These are phyloP conservation scores for Zonitis immaculata DNA, from an alignment of 2,888 invertebrate species.

Conservation along the genomic window DNA sequence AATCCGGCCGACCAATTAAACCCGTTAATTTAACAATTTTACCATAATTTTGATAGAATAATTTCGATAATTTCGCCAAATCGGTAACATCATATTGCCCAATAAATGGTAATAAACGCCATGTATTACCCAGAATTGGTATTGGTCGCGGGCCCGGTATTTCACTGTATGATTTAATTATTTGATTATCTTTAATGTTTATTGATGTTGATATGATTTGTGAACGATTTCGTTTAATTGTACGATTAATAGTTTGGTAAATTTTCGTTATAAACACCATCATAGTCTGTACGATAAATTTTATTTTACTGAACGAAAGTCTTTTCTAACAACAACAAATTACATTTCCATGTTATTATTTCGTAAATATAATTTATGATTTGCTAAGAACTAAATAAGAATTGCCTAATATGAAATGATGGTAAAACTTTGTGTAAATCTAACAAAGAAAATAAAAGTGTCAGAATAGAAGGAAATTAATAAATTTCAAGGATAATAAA, in stretches of 20 bases:
- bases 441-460: too few species aligned
- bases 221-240: constrained; percentile 10
- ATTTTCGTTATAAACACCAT: constrained; percentile 8
- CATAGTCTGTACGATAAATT: too few species aligned
- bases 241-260: constrained; percentile 1
- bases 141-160: constrained; percentile 77
- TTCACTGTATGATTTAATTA: constrained; percentile 64
- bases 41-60: constrained; percentile 59
- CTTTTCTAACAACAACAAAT: too few species aligned
- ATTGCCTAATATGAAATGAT: too few species aligned
- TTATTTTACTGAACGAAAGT: too few species aligned
- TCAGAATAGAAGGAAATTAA: too few species aligned
- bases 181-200: constrained; percentile 42
- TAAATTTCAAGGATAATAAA: too few species aligned
- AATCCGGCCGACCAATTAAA: constrained; percentile 65
- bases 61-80: constrained; percentile 60
- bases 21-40: constrained; percentile 65
- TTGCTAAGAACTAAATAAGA: too few species aligned
- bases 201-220: constrained; percentile 9
- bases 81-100: constrained; percentile 42
- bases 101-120: constrained; percentile 53
- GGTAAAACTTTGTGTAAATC: too few species aligned
- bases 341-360: too few species aligned
- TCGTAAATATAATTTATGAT: too few species aligned
- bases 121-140: constrained; percentile 76